phyloP scores from a whole-genome alignment of 2,797 vertebrate species.

The Coluber constrictor region DNA sequence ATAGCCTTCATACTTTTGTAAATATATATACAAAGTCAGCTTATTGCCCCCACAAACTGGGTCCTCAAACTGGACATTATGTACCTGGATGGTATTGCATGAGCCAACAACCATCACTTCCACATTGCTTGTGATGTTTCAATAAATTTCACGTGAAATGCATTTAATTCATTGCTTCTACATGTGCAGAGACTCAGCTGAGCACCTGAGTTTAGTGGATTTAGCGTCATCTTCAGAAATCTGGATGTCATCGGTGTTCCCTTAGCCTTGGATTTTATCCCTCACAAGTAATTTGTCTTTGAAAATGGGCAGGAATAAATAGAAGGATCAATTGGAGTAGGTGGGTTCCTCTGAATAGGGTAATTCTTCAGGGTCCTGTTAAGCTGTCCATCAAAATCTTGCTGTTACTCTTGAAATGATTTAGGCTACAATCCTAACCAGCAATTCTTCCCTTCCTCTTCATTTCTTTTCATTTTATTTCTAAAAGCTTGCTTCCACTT shows the following conservation, averaged over 20 bases:
- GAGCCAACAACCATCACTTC: background rate
- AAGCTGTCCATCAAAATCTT: background rate
- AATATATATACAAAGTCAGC: too few relatives aligned
- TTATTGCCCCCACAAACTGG: too few relatives aligned
- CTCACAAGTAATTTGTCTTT: background rate
- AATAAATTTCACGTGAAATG: background rate
- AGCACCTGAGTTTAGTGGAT: background rate
- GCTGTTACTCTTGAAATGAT: background rate
- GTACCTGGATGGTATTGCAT: background rate
- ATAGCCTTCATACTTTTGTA: too few relatives aligned
- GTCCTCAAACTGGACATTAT: background rate
- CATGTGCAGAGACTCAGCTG: background rate
- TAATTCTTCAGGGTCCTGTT: background rate
- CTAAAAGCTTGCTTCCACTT: background rate
- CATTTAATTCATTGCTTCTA: background rate
- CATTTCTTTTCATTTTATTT: background rate
- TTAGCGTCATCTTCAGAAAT: background rate
- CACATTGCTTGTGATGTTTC: background rate
- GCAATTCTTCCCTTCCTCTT: background rate
- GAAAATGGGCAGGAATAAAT: constrained; percentile 10
- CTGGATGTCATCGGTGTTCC: background rate
- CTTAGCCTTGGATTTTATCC: background rate
- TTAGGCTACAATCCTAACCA: background rate
- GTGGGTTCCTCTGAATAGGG: background rate
- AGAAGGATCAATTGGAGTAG: constrained; percentile 4